phyloP scores from a whole-genome alignment of 2,113 vertebrate genomes.

The Malurus melanocephalus region DNA sequence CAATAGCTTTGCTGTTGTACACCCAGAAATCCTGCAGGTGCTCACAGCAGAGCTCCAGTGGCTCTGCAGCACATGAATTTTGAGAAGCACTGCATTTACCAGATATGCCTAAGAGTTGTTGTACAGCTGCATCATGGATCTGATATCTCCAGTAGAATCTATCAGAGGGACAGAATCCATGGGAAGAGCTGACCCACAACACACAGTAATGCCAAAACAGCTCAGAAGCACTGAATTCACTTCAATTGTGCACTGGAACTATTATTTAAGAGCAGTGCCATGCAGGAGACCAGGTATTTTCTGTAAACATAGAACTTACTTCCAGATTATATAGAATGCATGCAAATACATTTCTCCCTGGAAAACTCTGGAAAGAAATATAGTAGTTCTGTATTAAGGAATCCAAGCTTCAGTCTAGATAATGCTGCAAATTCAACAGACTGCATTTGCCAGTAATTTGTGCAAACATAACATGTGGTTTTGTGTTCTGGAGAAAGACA shows the following conservation, averaged over 20 bases:
- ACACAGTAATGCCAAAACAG: not conserved
- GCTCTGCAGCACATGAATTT: not conserved
- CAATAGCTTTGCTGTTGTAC: not conserved
- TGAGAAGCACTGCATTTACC: not conserved
- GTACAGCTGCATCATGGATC: not conserved
- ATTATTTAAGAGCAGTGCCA: not conserved
- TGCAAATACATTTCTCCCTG: not conserved
- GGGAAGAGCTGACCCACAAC: not conserved
- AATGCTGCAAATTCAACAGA: not conserved
- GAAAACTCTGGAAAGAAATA: not conserved
- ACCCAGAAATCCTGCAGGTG: not conserved
- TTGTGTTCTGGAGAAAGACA: not conserved
- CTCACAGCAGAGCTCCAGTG: not conserved
- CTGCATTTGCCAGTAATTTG: not conserved
- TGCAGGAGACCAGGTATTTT: not conserved
- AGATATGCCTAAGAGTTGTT: not conserved
- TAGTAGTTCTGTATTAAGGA: not conserved
- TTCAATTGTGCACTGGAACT: fast-evolving
- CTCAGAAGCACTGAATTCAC: not conserved
- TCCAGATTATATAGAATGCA: not conserved
- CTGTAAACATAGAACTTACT: not conserved
- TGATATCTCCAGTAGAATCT: not conserved
- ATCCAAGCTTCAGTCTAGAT: not conserved
- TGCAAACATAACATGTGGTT: not conserved
- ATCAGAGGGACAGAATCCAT: not conserved